These are phyloP conservation scores for Agrotis puta DNA, from an alignment of 2,888 invertebrate species.

Conservation along the genomic window DNA sequence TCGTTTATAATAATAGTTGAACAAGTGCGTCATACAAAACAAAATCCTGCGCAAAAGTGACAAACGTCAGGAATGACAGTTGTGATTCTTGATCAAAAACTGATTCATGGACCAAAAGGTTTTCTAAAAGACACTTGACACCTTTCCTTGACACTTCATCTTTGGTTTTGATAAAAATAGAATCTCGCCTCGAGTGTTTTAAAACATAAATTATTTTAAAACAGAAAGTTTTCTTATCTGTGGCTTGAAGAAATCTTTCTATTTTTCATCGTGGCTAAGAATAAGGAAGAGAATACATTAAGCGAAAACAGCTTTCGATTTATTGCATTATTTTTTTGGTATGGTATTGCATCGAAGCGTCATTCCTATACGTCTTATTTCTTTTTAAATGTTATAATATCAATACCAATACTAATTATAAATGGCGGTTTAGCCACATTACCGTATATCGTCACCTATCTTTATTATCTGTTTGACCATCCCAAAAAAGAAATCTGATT, in stretches of 20 bases:
- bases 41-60: slow-evolving; percentile 23
- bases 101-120: slow-evolving; percentile 25
- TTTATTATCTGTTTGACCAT: too few species aligned
- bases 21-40: slow-evolving; percentile 26
- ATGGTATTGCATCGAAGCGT: too few species aligned
- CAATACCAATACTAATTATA: neutral
- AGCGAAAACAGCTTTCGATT: too few species aligned
- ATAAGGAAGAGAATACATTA: too few species aligned
- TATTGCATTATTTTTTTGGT: too few species aligned
- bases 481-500: too few species aligned
- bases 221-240: neutral
- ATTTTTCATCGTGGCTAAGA: too few species aligned
- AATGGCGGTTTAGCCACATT: neutral
- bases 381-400: too few species aligned
- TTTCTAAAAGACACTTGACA: neutral
- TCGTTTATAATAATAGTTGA: slow-evolving; percentile 2
- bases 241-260: too few species aligned
- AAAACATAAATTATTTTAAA: neutral
- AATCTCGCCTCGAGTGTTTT: neutral
- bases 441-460: neutral
- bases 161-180: neutral
- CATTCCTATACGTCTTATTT: too few species aligned
- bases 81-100: slow-evolving; percentile 8
- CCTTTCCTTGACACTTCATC: too few species aligned
- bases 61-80: slow-evolving; percentile 16